Conservation (phyloP, 2,888 invertebrate species). For the Tholera decimalis region DNA sequence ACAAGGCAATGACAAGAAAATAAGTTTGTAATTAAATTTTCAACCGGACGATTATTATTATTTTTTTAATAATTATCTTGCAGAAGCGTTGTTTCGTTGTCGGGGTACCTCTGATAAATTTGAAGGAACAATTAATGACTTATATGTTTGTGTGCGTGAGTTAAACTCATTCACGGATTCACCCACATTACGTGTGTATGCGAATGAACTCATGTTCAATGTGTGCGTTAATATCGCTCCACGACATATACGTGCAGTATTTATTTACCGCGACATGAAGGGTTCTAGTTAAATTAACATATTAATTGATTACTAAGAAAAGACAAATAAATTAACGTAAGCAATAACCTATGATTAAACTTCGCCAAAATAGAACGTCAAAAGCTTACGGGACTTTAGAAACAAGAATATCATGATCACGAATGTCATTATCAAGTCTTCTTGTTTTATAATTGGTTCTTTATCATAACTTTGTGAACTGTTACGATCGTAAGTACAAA, state of each 20-base stretch:
- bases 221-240: constrained; percentile 66
- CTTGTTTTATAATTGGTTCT: constrained; percentile 23
- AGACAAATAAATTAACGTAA: constrained; percentile 66
- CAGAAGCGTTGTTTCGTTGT: constrained; percentile 72
- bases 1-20: constrained; percentile 77
- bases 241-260: constrained; percentile 74
- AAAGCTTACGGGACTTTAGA: constrained; percentile 8
- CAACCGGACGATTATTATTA: constrained; percentile 54
- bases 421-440: constrained; percentile 5
- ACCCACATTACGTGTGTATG: constrained; percentile 22
- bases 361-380: constrained; percentile 36
- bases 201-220: constrained; percentile 57
- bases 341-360: constrained; percentile 62
- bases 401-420: constrained; percentile 15
- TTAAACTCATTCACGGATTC: constrained; percentile 19
- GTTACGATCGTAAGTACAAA: constrained; percentile 14
- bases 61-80: constrained; percentile 71
- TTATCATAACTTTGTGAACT: constrained; percentile 24
- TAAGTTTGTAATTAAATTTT: constrained; percentile 78
- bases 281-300: constrained; percentile 78
- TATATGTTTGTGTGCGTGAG: constrained; percentile 67
- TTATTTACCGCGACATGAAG: constrained; percentile 65
- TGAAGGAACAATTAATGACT: constrained; percentile 81
- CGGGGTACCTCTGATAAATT: constrained; percentile 63
- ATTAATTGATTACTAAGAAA: constrained; percentile 76